phyloP scores from a whole-genome alignment of 2,888 invertebrate genomes.

The Zonitis immaculata region DNA sequence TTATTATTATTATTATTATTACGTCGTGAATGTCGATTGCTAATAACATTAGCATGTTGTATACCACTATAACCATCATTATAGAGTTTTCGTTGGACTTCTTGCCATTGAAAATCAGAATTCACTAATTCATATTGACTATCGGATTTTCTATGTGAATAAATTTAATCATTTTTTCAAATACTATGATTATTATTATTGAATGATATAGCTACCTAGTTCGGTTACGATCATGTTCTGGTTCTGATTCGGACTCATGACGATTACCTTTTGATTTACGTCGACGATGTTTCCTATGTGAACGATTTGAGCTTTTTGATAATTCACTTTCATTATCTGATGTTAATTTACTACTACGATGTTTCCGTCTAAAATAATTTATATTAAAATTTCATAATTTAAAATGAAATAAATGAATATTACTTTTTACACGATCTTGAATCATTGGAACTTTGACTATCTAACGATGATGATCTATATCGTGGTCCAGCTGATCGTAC shows the following conservation, averaged over 20 bases:
- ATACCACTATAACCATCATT: constrained; percentile 53
- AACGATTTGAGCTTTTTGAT: constrained; percentile 78
- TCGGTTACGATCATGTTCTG: constrained; percentile 55
- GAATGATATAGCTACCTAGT: constrained; percentile 15
- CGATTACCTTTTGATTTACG: constrained; percentile 73
- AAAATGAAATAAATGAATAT: too few relatives aligned
- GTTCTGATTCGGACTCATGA: constrained; percentile 68
- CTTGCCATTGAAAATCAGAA: constrained; percentile 85
- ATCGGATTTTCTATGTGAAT: constrained; percentile 22
- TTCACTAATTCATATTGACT: constrained; percentile 69
- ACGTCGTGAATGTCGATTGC: constrained; percentile 42
- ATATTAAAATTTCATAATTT: constrained; percentile 17
- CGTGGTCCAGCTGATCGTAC: constrained; percentile 66
- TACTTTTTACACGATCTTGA: constrained; percentile 73
- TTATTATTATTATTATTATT: constrained; percentile 20
- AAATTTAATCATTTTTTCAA: too few relatives aligned
- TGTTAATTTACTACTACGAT: constrained; percentile 68
- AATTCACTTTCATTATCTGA: constrained; percentile 90
- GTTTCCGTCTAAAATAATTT: constrained; percentile 53
- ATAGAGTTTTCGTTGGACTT: constrained; percentile 74
- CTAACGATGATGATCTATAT: constrained; percentile 74
- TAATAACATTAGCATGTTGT: constrained; percentile 67
- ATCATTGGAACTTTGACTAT: constrained; percentile 86
- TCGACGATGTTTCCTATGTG: constrained; percentile 68
- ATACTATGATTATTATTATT: too few relatives aligned